phyloP scores from a whole-genome alignment of 23 tunicate genomes.

The Phallusia fumigata region DNA sequence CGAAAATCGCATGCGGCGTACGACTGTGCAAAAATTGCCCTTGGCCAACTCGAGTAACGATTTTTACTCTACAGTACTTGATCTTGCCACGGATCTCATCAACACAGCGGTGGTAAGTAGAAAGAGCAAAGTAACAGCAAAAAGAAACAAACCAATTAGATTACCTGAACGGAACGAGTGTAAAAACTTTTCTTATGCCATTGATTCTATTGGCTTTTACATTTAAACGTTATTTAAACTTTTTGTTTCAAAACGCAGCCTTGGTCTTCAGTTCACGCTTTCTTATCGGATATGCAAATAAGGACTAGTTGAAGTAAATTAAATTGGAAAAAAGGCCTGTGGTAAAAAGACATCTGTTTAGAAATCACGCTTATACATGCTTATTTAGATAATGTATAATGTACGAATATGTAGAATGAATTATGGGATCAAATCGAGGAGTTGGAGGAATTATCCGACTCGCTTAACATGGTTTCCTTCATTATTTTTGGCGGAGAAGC shows the following conservation, averaged over 20 bases:
- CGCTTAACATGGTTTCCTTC: background rate
- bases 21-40: slow-evolving; percentile 51
- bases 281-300: too few relatives aligned
- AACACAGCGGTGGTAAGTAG: slow-evolving; percentile 20
- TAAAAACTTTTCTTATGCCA: too few relatives aligned
- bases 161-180: too few relatives aligned
- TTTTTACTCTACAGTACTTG: background rate
- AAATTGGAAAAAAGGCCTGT: too few relatives aligned
- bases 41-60: background rate
- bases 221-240: too few relatives aligned
- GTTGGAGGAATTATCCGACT: background rate
- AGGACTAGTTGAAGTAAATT: too few relatives aligned
- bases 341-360: too few relatives aligned
- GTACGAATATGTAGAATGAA: background rate
- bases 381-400: background rate
- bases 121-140: background rate
- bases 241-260: too few relatives aligned
- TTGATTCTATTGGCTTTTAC: too few relatives aligned
- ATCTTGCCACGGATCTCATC: slow-evolving; percentile 14
- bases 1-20: slow-evolving; percentile 39
- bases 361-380: too few relatives aligned
- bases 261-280: too few relatives aligned
- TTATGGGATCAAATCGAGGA: background rate
- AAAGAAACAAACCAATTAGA: too few relatives aligned
- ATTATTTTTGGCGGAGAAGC: slow-evolving; percentile 29